A percentile compares a stretch with the other conserved stretches of the same genome.
Conservation (phyloP, 1,140 invertebrate species). For the Drosophila hydei region DNA sequence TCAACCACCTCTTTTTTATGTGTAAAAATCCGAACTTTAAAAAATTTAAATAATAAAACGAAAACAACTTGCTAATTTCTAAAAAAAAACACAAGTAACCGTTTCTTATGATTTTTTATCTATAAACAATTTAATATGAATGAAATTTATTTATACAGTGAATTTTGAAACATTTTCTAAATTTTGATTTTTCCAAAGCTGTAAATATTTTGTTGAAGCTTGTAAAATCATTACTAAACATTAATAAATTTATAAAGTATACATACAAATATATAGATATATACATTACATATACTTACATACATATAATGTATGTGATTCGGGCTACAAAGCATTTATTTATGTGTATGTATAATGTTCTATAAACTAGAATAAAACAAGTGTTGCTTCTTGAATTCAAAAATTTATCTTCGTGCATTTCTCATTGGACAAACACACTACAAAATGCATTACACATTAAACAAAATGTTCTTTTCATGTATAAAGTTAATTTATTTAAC, state of each 20-base stretch:
- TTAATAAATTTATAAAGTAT: constrained; percentile 8
- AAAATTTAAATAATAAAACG: constrained; percentile 62
- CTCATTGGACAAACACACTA: constrained; percentile 32
- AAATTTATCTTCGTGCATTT: constrained; percentile 41
- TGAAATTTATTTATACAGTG: too few relatives aligned
- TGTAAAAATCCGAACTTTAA: constrained; percentile 72
- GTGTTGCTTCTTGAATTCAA: constrained; percentile 76
- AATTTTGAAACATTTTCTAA: too few relatives aligned
- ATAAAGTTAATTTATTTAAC: constrained; percentile 78
- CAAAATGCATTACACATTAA: constrained; percentile 29
- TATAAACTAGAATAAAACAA: constrained; percentile 63
- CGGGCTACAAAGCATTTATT: constrained; percentile 30
- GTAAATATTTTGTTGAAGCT: constrained; percentile 71
- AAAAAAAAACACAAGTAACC: constrained; percentile 34
- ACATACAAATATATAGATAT: constrained; percentile 16
- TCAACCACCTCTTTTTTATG: constrained; percentile 71
- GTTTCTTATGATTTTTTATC: not conserved
- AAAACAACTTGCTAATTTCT: constrained; percentile 68
- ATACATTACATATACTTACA: constrained; percentile 24
- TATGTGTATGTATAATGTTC: constrained; percentile 41
- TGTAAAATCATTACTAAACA: constrained; percentile 23
- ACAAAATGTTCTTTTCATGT: constrained; percentile 1
- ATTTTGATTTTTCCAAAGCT: constrained; percentile 28
- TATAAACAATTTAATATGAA: not conserved
- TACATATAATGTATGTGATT: constrained; percentile 34